Evolutionary conservation across 2,888 invertebrate genomes (phyloP), one percentile per base, ranked within the genome.

Genomic region (Agriopis marginaria): DNA sequence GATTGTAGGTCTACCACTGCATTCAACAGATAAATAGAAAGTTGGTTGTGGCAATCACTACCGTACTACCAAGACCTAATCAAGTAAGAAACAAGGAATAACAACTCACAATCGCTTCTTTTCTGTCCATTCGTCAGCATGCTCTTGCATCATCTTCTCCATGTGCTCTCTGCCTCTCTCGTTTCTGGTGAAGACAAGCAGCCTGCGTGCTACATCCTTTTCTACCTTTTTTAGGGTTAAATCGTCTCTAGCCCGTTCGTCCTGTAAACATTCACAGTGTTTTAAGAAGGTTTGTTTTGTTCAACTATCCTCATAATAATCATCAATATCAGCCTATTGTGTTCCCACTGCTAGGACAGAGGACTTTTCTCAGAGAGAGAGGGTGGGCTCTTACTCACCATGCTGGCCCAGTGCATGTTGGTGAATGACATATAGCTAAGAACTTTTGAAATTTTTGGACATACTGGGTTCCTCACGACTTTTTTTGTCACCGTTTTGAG

Each of bases 201-300:
- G 71, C 9, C 92, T 82, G 14, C 91, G 83, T 0, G 88, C 82
- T 2, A 93, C 91, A 71, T 93, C 93, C 4, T 75, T 81, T 14
- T 90, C 90, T 10, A 93, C 94, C 17, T 86, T 83, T 64, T 89
- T 90, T 6, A 94, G 81, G 0, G 89, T 89, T 55, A 94, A 75
- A 67, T 93, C 93, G 32, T 94, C 94, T 58, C 79, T 86, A 1
- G 91, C 92, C 7, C 89, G 82, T 78, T 92, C 92, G 69, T 94
- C 91, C 94, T 94, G 32, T 3, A 12, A 58, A 23, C 50, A 23
- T 50, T 32, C 32, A 32, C 32, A 1, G 32, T 32, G 32, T 32
- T 5, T 32, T 32, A 32, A 32, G 32, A 32, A 32, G 32, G 17
- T 23, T 32, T 32, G 32, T 32, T 5, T 32, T 3, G 32, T 32